Conservation (phyloP, 2,113 vertebrate species). For the Numenius arquata region DNA sequence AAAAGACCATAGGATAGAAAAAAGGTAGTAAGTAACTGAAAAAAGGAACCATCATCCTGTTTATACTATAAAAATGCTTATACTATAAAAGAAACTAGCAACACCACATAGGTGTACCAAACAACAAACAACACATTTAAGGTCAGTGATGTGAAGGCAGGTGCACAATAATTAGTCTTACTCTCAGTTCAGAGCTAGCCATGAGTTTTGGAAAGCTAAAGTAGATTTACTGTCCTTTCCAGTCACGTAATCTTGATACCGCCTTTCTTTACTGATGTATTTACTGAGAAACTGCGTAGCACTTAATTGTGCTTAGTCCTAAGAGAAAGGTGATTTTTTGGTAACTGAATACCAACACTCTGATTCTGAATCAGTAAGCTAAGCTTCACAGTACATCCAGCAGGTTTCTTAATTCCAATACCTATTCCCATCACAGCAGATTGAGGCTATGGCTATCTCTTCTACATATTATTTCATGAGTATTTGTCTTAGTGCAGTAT, state of each 20-base stretch:
- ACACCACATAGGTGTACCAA: background rate
- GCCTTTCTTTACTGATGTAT: background rate
- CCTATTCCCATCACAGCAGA: background rate
- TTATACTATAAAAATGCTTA: background rate
- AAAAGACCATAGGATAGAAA: background rate
- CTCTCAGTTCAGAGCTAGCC: background rate
- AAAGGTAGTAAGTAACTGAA: background rate
- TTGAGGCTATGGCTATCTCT: background rate
- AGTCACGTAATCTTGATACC: accelerated
- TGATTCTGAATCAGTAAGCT: background rate
- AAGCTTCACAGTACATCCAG: background rate
- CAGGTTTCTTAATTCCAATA: background rate
- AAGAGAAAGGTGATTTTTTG: background rate
- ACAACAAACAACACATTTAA: background rate
- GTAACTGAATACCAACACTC: background rate
- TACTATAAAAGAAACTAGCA: background rate
- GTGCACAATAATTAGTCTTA: background rate
- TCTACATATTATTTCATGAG: background rate
- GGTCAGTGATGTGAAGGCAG: background rate
- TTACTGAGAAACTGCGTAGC: background rate
- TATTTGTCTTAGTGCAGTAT: background rate
- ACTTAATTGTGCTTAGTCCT: background rate
- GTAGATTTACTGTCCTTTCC: background rate
- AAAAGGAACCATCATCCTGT: background rate
- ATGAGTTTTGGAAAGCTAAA: background rate